Conservation (phyloP, 2,888 invertebrate species). For the Trachelus tabidus region DNA sequence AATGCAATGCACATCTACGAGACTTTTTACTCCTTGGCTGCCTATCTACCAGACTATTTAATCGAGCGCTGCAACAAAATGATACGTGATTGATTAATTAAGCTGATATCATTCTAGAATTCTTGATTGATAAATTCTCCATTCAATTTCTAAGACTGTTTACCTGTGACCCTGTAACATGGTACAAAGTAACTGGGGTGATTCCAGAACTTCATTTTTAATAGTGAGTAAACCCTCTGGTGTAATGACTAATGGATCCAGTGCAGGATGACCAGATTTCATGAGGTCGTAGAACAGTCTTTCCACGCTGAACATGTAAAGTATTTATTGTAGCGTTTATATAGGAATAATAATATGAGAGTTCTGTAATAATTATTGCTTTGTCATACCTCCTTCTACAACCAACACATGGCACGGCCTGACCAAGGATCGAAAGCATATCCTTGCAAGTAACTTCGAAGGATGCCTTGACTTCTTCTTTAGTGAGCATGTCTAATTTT, state of each 20-base stretch:
- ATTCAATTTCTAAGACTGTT: constrained; percentile 34
- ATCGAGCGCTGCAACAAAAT: constrained; percentile 71
- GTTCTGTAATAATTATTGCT: constrained; percentile 4
- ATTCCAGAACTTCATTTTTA: constrained; percentile 81
- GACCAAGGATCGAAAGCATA: constrained; percentile 86
- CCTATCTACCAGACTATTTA: constrained; percentile 82
- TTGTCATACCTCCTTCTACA: constrained; percentile 84
- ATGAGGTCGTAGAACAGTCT: constrained; percentile 87
- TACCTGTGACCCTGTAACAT: constrained; percentile 91
- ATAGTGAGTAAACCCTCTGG: constrained; percentile 82
- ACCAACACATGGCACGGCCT: constrained; percentile 94
- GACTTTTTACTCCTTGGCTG: constrained; percentile 90
- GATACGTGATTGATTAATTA: constrained; percentile 12
- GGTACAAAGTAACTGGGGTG: constrained; percentile 84
- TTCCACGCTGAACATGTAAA: constrained; percentile 79
- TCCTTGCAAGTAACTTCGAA: constrained; percentile 86
- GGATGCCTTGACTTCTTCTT: constrained; percentile 82
- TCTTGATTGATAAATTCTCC: neutral
- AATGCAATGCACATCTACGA: constrained; percentile 88
- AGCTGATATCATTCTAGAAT: neutral
- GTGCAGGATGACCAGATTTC: constrained; percentile 85
- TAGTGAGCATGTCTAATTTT: constrained; percentile 82
- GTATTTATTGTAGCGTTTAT: constrained; percentile 8
- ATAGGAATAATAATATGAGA: neutral
- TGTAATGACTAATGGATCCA: constrained; percentile 87